Conservation (phyloP, 2,113 vertebrate species). For the Enhydra lutris region DNA sequence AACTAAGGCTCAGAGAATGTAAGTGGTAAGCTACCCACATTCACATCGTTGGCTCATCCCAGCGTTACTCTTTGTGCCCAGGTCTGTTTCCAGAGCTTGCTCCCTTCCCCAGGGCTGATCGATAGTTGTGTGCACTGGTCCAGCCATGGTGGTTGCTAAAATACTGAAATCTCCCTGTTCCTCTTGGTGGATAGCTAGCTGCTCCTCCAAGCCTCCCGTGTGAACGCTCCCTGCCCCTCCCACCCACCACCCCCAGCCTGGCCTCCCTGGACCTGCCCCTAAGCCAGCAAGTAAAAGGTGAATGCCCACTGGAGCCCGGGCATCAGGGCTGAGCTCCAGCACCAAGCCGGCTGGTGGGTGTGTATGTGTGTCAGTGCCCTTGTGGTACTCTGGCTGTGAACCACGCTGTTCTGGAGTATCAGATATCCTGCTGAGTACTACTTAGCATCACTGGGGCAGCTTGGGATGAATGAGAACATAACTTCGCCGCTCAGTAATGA, state of each 20-base stretch:
- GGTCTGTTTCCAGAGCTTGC: neutral
- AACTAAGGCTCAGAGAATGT: neutral
- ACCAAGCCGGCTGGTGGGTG: neutral
- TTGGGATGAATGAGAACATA: slow-evolving; percentile 5
- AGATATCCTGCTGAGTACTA: neutral
- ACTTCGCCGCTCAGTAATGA: neutral
- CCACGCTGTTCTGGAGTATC: too few relatives aligned
- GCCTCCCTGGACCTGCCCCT: neutral
- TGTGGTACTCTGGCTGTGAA: neutral
- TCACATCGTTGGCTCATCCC: neutral
- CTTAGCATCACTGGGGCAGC: neutral
- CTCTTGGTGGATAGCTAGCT: neutral
- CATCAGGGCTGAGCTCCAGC: neutral
- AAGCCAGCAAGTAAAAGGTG: neutral
- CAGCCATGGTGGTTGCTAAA: neutral
- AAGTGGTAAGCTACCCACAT: neutral
- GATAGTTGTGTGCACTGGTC: neutral
- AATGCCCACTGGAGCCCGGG: neutral
- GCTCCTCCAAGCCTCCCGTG: neutral
- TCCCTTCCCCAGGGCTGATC: neutral
- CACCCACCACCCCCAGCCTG: neutral
- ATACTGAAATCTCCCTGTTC: neutral
- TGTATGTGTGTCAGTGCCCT: neutral
- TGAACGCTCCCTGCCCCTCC: neutral
- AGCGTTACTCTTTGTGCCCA: neutral